These are phyloP conservation scores for Stegophylla sp. DNA, from an alignment of 2,888 invertebrate species.

Conservation along the genomic window DNA sequence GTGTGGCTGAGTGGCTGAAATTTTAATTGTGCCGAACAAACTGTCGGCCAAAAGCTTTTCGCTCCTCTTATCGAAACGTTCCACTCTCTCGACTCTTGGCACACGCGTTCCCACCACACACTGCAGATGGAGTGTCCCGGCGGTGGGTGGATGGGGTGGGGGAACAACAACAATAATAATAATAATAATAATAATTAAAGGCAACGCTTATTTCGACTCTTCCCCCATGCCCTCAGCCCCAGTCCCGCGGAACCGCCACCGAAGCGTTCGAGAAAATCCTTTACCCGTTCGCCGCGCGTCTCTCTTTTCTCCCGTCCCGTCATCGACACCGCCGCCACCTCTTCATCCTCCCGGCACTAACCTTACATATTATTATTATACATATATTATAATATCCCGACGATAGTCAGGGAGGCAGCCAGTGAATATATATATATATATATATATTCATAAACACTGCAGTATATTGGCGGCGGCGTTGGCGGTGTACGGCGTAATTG, in stretches of 20 bases:
- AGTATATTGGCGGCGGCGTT: background rate
- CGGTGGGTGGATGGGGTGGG: background rate
- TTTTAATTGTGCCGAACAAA: slow-evolving; percentile 57
- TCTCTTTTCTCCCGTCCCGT: background rate
- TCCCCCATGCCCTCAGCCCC: too few relatives aligned
- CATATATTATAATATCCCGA: background rate
- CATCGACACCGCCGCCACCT: background rate
- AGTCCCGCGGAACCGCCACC: background rate
- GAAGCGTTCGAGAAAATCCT: slow-evolving; percentile 43
- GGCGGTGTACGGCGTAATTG: slow-evolving; percentile 24
- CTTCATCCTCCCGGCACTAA: background rate
- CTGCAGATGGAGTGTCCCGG: too few relatives aligned
- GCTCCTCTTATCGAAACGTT: slow-evolving; percentile 59
- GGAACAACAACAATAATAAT: slow-evolving; percentile 27
- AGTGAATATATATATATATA: background rate
- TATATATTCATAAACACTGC: background rate
- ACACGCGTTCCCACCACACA: slow-evolving; percentile 8
- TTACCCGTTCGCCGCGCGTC: slow-evolving; percentile 6
- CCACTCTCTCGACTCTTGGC: slow-evolving; percentile 59
- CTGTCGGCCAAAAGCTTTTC: slow-evolving; percentile 56
- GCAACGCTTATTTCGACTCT: slow-evolving; percentile 44
- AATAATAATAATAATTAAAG: slow-evolving; percentile 48
- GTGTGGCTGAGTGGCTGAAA: background rate
- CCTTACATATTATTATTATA: too few relatives aligned
- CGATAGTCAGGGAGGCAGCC: background rate